Conservation (phyloP, 2,113 vertebrate genomes). For the Protobothrops flavoviridis region DNA sequence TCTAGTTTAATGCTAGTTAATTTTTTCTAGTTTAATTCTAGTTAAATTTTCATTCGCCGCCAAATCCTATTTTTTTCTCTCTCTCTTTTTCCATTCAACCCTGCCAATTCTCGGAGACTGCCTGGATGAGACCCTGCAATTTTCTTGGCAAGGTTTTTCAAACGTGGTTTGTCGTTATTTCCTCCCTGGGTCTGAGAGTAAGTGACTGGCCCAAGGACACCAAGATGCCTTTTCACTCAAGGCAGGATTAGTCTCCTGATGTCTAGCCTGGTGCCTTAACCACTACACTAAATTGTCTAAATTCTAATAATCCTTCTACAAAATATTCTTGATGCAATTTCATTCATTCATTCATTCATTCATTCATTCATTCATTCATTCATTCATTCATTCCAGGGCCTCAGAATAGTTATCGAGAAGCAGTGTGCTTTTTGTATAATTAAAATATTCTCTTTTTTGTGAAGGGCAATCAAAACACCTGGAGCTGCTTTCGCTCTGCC, state of each 20-base stretch:
- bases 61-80: neutral
- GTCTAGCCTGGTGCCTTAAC: neutral
- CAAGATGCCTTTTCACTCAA: neutral
- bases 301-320: neutral
- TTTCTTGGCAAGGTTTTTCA: neutral
- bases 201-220: neutral
- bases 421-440: neutral
- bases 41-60: neutral
- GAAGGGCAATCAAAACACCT: constrained; percentile 71
- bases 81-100: neutral
- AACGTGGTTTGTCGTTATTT: neutral
- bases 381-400: neutral
- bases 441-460: neutral
- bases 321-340: neutral
- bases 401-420: neutral
- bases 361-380: too few relatives aligned
- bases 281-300: neutral
- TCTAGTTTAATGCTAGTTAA: neutral
- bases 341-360: too few relatives aligned
- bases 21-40: neutral
- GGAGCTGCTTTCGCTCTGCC: constrained; percentile 95
- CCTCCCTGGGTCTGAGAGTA: neutral
- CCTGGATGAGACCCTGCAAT: neutral
- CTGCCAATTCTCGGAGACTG: neutral
- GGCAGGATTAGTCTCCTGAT: neutral